These are phyloP conservation scores for Daubentonia madagascariensis DNA, from an alignment of 2,113 vertebrate species.

Conservation along the genomic window DNA sequence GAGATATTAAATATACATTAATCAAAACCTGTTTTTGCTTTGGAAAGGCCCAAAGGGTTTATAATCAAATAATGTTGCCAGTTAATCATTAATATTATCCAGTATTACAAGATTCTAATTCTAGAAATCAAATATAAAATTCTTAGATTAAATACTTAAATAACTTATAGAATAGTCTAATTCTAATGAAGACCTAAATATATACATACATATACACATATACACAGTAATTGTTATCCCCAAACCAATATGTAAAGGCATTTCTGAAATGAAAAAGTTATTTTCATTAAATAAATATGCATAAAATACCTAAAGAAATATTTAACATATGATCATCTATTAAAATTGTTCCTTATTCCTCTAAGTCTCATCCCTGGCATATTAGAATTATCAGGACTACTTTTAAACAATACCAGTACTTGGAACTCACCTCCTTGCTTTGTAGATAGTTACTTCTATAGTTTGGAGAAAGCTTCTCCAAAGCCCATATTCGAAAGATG, in stretches of 20 bases:
- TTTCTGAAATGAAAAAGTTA: not conserved
- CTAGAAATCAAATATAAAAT: slow-evolving; percentile 32
- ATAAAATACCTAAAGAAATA: not conserved
- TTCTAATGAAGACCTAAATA: not conserved
- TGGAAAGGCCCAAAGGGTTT: not conserved
- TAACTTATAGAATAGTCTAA: not conserved
- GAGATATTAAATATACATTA: slow-evolving; percentile 32
- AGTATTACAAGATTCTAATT: not conserved
- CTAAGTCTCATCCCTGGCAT: not conserved
- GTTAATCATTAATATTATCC: slow-evolving; percentile 27
- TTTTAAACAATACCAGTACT: not conserved
- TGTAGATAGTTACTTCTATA: not conserved
- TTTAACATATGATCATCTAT: not conserved
- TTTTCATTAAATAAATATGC: not conserved
- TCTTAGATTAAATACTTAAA: not conserved
- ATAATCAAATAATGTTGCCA: not conserved
- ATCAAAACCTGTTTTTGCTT: slow-evolving; percentile 37
- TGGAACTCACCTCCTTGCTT: not conserved
- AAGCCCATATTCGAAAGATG: not conserved
- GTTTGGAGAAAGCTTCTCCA: not conserved
- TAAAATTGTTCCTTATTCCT: not conserved
- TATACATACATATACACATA: not conserved
- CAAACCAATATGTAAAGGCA: not conserved
- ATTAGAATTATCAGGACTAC: not conserved
- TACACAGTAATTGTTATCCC: not conserved